Conservation (phyloP, 1,140 invertebrate genomes). For the Rhizoglyphus robini region DNA sequence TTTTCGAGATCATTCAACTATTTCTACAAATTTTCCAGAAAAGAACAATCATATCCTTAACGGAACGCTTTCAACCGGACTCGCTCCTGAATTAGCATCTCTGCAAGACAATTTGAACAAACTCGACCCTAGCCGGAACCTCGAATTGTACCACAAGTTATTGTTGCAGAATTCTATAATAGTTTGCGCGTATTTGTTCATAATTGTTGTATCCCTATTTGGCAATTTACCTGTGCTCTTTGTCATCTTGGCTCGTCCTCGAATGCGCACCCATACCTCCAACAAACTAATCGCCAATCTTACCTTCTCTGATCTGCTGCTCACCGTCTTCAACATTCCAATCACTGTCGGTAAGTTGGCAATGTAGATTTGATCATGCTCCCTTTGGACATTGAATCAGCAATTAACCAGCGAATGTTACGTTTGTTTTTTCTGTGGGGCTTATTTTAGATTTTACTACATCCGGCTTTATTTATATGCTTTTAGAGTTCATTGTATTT, state of each 20-base stretch:
- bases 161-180: neutral
- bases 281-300: conserved; percentile 4
- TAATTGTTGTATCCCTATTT: conserved; percentile 7
- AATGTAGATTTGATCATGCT: too few relatives aligned
- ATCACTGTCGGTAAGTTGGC: neutral
- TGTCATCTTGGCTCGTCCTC: neutral
- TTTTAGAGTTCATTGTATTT: too few relatives aligned
- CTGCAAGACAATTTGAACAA: neutral
- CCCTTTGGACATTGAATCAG: too few relatives aligned
- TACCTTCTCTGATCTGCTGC: neutral
- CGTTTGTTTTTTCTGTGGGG: too few relatives aligned
- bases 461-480: too few relatives aligned
- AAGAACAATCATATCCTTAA: neutral
- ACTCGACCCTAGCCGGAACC: neutral
- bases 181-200: neutral
- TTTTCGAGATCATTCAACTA: too few relatives aligned
- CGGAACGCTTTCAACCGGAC: too few relatives aligned
- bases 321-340: neutral
- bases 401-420: too few relatives aligned
- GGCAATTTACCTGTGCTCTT: conserved; percentile 10
- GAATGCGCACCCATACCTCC: neutral
- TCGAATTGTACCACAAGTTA: neutral
- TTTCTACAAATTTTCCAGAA: neutral
- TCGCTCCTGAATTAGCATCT: too few relatives aligned
- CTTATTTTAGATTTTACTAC: too few relatives aligned